Evolutionary conservation across 1,140 invertebrate genomes (phyloP), one percentile per base, ranked within the genome.

Genomic region (Glossosoma conforme): DNA sequence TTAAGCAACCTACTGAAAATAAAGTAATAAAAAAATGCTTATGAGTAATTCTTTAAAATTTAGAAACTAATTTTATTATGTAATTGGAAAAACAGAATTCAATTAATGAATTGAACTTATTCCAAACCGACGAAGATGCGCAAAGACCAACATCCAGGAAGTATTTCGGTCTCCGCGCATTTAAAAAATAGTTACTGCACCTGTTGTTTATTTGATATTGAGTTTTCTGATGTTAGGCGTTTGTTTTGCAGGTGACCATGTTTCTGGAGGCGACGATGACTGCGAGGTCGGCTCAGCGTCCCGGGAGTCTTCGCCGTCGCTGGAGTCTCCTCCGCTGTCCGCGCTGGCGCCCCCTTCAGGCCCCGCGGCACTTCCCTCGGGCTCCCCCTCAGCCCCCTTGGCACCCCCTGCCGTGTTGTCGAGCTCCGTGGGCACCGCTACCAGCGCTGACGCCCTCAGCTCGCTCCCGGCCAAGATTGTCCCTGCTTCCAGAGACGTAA

Each of bases 241-340:
- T n/a, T 38, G 10, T 15, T 49, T 48, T 54, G 37, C 19, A 58
- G 52, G 38, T 14, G 56, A 46, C n/a, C 51, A 60, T 15, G 44
- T 46, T 2, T 56, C 58, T 64, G 68, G 70, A 30, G 69, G 69
- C 13, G 72, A 75, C 55, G 72, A 77, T 36, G 77, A 79, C 53
- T 77, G 76, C 52, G 80, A 82, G 59, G 74, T 68, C 3, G 78
- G 80, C 13, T 67, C 73, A 2, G 75, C 77, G 10, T 83, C 81
- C 0, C 67, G 82, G 17, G 82, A 84, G 64, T 77, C 81, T 0
- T 83, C 82, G 2, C 83, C 82, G 8, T 74, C 77, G 44, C 66
- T 79, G 41, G 80, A 80, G 51, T 77, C 76, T 25, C 74, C 75
- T 2, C 69, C 72, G 9, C 19, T 54, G n/a, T n/a, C n/a, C n/a